Evolutionary conservation across 2,797 vertebrate genomes (phyloP), one percentile per base, ranked within the genome.

Genomic region (Gallinago nigripennis): DNA sequence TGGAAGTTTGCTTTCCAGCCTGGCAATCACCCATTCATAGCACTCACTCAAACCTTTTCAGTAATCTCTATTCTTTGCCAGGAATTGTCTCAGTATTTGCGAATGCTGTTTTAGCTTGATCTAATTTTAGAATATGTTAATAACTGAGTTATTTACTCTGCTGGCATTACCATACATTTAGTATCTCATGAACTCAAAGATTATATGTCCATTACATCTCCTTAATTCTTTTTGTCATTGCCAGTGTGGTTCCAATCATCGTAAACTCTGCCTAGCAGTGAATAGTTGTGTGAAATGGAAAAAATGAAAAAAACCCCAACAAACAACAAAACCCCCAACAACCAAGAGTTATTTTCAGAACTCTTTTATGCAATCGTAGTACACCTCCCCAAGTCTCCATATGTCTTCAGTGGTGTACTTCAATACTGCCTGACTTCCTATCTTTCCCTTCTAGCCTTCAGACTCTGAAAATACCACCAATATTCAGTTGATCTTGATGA

Each of bases 121-220:
- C 89, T 88, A 86, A 87, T 94, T 95, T 95, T 93, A 92, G 92
- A 71, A 79, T 80, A 86, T 92, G 78, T 85, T 95, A 95, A 85
- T 90, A 94, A 91, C 71, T 3, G 48, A 77, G 75, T 92, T 90
- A 90, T 94, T 96, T 95, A 85, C 86, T 71, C 50, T 80, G 77
- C 84, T 88, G 88, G 41, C 50, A 82, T 86, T 80, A 57, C 60
- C 19, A 30, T 75, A 68, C 51, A 48, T 61, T 84, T 73, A 43
- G 25, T 77, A 71, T 65, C 64, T 84, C 77, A 64, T 1, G 3
- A 84, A 93, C 60, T 18, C 64, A 86, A 90, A 83, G 58, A 92
- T 92, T 66, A n/a, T 60, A 57, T 64, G 70, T 76, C 69, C 73
- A 31, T 92, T 88, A 82, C 60, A 35, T 81, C 37, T 39, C 84